Conservation (phyloP, 1,140 invertebrate species). For the Monochamus saltuarius region DNA sequence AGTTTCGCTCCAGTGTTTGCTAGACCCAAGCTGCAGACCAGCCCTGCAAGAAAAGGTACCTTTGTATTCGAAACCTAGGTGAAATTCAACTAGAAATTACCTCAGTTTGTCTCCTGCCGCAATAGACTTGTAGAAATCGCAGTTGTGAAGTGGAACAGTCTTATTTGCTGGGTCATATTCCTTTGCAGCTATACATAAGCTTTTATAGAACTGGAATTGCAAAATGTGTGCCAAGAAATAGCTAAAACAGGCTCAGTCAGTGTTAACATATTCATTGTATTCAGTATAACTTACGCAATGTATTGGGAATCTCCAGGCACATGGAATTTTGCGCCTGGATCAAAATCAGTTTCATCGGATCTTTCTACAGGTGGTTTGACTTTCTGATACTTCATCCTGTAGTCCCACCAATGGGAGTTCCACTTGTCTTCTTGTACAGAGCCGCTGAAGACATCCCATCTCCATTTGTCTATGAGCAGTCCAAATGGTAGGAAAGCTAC, state of each 20-base stretch:
- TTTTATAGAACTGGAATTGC: constrained; percentile 88
- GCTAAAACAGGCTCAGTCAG: constrained; percentile 53
- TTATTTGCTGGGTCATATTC: constrained; percentile 71
- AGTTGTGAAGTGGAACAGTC: constrained; percentile 70
- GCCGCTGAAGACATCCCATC: constrained; percentile 83
- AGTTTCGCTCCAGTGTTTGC: too few species aligned
- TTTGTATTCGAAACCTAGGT: too few species aligned
- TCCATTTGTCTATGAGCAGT: constrained; percentile 81
- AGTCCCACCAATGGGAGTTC: constrained; percentile 75
- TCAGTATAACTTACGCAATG: constrained; percentile 60
- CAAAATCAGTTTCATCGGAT: constrained; percentile 77
- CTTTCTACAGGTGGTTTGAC: constrained; percentile 69
- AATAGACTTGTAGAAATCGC: constrained; percentile 79
- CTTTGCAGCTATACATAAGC: constrained; percentile 75
- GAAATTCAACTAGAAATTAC: constrained; percentile 47
- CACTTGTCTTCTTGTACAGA: constrained; percentile 66
- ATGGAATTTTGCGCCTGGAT: constrained; percentile 82
- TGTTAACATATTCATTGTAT: not conserved
- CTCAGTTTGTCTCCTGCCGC: constrained; percentile 71
- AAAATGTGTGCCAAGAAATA: constrained; percentile 85
- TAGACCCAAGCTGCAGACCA: too few species aligned
- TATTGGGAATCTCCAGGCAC: constrained; percentile 79
- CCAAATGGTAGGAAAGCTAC: constrained; percentile 86
- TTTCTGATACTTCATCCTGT: constrained; percentile 73
- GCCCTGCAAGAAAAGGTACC: too few species aligned